Evolutionary conservation across 2,888 invertebrate species (phyloP), one percentile per base, ranked within the genome.

Genomic region (Pheosia tremula): DNA sequence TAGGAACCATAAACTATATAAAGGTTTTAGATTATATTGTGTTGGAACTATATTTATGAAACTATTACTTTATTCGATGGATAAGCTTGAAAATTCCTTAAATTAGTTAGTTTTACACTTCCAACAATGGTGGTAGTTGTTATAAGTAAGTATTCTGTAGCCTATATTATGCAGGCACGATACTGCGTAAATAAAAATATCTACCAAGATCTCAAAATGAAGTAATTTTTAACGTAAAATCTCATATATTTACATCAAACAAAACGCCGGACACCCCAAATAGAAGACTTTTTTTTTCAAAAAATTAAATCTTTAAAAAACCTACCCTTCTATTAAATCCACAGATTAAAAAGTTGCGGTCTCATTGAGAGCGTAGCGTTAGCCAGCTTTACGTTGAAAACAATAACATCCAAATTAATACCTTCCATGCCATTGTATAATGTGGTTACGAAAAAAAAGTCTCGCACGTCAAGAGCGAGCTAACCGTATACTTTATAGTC

Each of bases 161-260:
- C 1, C 24, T 24, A 24, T 24, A 24, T 24, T 24, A 2, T 2
- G 24, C 24, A 24, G 24, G 24, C 24, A 39, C 5, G 3, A 3
- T 6, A 39, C 39, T 39, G 6, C 7, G 7, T 6, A 43, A 9
- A 8, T 43, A 43, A 8, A 43, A 43, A 8, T n/a, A 61, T 45
- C 58, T 41, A 36, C 39, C 24, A 36, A 53, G 5, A 43, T 11
- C 43, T 43, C 7, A 45, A 59, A 57, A 75, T 66, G 63, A 68
- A 67, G 57, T 45, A 57, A 68, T 68, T 66, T 58, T 54, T 61
- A 57, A 64, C 41, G 39, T 41, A 75, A 68, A 50, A 56, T 38
- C 60, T 71, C 70, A 74, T 74, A 76, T 79, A 76, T 79, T 78
- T 78, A 77, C 77, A 77, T 75, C 77, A 80, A 82, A 82, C 73